These are phyloP conservation scores for Batillaria attramentaria DNA, from an alignment of 1,140 invertebrate genomes.

Conservation along the genomic window DNA sequence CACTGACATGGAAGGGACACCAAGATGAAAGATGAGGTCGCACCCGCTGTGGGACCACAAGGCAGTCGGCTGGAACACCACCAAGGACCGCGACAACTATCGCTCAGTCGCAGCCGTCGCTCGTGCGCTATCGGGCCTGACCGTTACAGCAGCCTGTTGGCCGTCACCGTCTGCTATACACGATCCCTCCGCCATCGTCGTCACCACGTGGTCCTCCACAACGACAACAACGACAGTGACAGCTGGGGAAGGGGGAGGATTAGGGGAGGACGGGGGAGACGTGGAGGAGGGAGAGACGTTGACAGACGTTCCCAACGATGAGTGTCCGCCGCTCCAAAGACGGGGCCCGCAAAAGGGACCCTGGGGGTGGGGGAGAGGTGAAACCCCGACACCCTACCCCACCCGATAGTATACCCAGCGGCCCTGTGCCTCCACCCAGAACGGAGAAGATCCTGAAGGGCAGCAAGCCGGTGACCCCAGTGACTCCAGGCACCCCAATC, in stretches of 20 bases:
- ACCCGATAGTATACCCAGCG: not conserved
- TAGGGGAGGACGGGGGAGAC: too few relatives aligned
- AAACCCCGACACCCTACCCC: not conserved
- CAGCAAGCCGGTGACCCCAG: slow-evolving; percentile 12
- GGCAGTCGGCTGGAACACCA: not conserved
- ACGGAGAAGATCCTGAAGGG: not conserved
- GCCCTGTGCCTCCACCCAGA: slow-evolving; percentile 16
- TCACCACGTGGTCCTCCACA: not conserved
- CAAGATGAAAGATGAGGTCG: slow-evolving; percentile 6
- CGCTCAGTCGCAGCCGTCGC: not conserved
- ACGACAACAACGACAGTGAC: not conserved
- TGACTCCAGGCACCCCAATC: slow-evolving; percentile 2
- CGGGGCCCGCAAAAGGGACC: slow-evolving; percentile 17
- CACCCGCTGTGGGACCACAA: not conserved
- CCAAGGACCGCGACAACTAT: not conserved
- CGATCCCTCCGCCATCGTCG: not conserved
- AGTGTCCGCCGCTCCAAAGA: slow-evolving; percentile 14
- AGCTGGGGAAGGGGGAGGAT: not conserved
- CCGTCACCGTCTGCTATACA: not conserved
- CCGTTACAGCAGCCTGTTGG: not conserved
- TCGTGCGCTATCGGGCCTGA: not conserved
- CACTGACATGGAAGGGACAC: not conserved
- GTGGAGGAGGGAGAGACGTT: too few relatives aligned
- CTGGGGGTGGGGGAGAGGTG: not conserved
- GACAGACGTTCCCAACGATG: not conserved